A percentile compares a stretch with the other conserved stretches of the same genome.
phyloP scores from a whole-genome alignment of 1,140 invertebrate species.

The Planococcus citri region DNA sequence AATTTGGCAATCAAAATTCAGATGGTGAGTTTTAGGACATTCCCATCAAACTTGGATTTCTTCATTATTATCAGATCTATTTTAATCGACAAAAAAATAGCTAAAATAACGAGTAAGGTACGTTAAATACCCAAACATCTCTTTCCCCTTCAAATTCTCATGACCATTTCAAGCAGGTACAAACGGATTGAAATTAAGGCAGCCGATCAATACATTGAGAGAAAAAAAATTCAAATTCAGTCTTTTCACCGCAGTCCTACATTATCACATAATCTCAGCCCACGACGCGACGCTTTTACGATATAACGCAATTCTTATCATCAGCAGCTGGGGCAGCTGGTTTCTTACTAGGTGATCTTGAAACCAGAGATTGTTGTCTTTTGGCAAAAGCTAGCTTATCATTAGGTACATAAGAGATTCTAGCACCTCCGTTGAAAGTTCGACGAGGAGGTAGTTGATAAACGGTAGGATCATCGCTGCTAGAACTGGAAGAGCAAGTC shows the following conservation, averaged over 20 bases:
- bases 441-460: conserved; percentile 64
- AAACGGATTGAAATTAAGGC: too few species aligned
- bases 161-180: too few species aligned
- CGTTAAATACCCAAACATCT: too few species aligned
- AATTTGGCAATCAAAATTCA: too few species aligned
- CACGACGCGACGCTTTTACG: conserved; percentile 34
- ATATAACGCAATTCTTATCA: conserved; percentile 57
- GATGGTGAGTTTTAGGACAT: too few species aligned
- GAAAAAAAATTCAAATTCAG: background rate
- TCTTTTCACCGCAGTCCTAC: background rate
- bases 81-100: too few species aligned
- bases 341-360: conserved; percentile 28
- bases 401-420: conserved; percentile 80
- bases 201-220: too few species aligned
- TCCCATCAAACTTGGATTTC: too few species aligned
- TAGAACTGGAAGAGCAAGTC: conserved; percentile 70
- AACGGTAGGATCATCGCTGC: conserved; percentile 67
- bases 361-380: conserved; percentile 41
- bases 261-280: background rate
- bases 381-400: conserved; percentile 67
- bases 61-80: too few species aligned
- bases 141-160: too few species aligned
- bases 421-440: conserved; percentile 63
- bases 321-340: conserved; percentile 29
- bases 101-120: too few species aligned